Conservation (phyloP, 2,113 vertebrate species). For the Boulengeromyrus knoepffleri region DNA sequence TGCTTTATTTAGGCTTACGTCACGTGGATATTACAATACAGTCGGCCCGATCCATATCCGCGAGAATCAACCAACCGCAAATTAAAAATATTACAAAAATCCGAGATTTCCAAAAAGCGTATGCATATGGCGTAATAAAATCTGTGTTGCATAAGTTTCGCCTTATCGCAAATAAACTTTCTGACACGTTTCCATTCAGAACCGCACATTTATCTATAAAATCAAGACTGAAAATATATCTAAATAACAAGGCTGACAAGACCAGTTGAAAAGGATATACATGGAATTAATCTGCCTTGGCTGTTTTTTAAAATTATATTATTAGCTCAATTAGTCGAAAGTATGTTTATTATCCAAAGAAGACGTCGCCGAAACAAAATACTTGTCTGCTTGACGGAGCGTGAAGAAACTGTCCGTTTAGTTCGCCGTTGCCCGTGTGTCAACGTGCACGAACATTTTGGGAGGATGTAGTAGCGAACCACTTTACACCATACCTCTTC, state of each 20-base stretch:
- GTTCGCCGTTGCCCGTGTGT: background rate
- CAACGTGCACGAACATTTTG: background rate
- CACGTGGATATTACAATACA: background rate
- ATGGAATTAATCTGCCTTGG: background rate
- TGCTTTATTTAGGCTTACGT: background rate
- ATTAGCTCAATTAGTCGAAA: background rate
- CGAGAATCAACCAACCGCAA: background rate
- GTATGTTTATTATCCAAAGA: background rate
- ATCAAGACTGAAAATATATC: background rate
- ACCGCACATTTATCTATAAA: background rate
- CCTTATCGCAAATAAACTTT: background rate
- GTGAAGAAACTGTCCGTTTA: too few relatives aligned
- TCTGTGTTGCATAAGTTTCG: background rate
- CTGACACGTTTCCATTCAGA: background rate
- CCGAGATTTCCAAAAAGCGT: background rate
- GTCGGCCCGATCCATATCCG: background rate
- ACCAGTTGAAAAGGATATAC: background rate
- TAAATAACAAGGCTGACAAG: background rate
- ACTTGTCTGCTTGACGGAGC: too few relatives aligned
- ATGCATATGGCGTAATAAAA: background rate
- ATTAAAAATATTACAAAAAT: background rate
- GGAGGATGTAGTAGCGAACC: background rate
- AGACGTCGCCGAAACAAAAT: background rate
- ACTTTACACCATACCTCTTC: background rate
- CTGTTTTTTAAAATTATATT: background rate